Conservation (phyloP, 2,797 vertebrate genomes). For the Sebastiscus tertius region DNA sequence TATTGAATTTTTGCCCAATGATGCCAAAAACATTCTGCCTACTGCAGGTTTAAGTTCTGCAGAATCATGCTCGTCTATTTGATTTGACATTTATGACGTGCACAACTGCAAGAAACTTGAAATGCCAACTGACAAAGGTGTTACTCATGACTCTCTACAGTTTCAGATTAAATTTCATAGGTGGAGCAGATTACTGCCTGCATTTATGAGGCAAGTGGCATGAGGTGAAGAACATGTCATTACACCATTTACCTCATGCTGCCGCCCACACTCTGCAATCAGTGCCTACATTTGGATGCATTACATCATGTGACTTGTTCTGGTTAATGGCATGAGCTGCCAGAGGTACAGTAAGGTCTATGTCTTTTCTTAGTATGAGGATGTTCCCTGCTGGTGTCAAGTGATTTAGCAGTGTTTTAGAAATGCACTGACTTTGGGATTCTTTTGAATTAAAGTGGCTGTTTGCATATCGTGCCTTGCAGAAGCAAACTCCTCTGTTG, state of each 20-base stretch:
- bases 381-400: slow-evolving; percentile 10
- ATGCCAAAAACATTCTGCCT: too few species aligned
- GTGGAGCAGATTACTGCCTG: slow-evolving; percentile 25
- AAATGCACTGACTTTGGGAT: background rate
- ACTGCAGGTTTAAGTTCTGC: background rate
- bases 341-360: background rate
- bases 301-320: slow-evolving; percentile 25
- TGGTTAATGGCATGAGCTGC: slow-evolving; percentile 15
- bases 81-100: background rate
- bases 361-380: slow-evolving; percentile 14
- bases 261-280: slow-evolving; percentile 33
- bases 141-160: slow-evolving; percentile 11
- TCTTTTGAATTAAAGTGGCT: background rate
- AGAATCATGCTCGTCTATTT: background rate
- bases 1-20: too few species aligned
- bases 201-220: slow-evolving; percentile 50
- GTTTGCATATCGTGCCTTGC: background rate
- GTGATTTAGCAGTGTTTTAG: background rate
- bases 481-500: slow-evolving; percentile 8
- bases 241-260: slow-evolving; percentile 46
- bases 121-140: slow-evolving; percentile 8
- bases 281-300: slow-evolving; percentile 43
- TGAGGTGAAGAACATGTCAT: slow-evolving; percentile 56
- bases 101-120: slow-evolving; percentile 29
- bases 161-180: slow-evolving; percentile 42